Base-by-base conservation (phyloP, 1,140 invertebrate species). In the Holcopasites calliopsidis region DNA sequence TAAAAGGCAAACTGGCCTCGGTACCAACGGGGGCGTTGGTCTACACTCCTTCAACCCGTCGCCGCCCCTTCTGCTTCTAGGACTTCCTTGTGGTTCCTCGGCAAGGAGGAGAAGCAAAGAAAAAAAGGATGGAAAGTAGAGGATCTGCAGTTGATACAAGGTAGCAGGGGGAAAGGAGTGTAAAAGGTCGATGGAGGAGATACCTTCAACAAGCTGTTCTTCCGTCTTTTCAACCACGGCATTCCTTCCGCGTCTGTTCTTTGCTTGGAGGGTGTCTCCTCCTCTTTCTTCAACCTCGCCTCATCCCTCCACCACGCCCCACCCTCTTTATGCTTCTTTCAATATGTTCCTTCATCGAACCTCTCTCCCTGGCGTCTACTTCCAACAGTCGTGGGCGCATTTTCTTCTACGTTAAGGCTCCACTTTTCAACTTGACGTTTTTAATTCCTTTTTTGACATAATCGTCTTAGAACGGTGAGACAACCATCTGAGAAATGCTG, bases 401-500 rank as follows among this genome's bases (percentile, higher is more conserved):
- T 76, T 65, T 38, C 54, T 50, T 58, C 49, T 52, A 74, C 44
- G 52, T 66, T 64, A 71, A 60, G 77, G 55, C 79, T 77, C 66
- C 68, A 85, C 85, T 86, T 86, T 85, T 85, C 80, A 77, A 83
- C 82, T 85, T 86, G 85, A 86, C 85, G 74, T 81, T 77, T 84
- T 85, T 79, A 82, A 81, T 82, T 82, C 77, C 77, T 75, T 80
- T 74, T 77, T 66, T 52, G 69, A 71, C 66, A 49, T 88, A 88
- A 88, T 87, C 86, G 84, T 82, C 86, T 88, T 86, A 87, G 61
- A 55, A 40, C 33, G 40, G n/a, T 42, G 54, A 35, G 28, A 47
- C 62, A 80, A 61, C 66, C 35, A 66, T 54, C 50, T 13, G 57
- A 66, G 61, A 44, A 54, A 54, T 49, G 70, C n/a, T 33, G 13